Conservation (phyloP, 2,113 vertebrate genomes). For the Phalacrocorax carbo region DNA sequence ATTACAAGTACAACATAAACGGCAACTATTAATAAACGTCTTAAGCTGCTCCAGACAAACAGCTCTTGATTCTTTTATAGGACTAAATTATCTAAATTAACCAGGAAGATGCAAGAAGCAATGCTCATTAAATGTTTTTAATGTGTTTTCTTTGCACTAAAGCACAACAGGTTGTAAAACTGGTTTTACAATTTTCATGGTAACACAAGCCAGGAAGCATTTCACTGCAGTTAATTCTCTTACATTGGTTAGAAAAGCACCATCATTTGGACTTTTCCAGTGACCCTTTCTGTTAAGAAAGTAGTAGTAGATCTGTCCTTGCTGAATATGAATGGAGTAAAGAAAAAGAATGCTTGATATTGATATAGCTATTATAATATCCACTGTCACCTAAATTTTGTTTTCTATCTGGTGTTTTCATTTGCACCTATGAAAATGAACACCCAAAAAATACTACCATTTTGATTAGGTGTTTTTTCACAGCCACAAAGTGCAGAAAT, state of each 20-base stretch:
- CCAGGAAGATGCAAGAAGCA: not conserved
- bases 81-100: not conserved
- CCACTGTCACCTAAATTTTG: not conserved
- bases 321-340: not conserved
- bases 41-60: not conserved
- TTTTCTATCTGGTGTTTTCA: not conserved
- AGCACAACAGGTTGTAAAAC: constrained; percentile 34
- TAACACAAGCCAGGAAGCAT: constrained; percentile 8
- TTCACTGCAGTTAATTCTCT: not conserved
- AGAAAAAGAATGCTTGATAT: not conserved
- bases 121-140: not conserved
- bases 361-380: not conserved
- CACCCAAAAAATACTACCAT: not conserved
- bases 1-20: not conserved
- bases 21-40: not conserved
- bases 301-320: not conserved
- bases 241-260: not conserved
- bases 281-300: not conserved
- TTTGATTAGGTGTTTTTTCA: not conserved
- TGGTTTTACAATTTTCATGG: constrained; percentile 8
- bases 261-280: not conserved
- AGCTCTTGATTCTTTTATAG: not conserved
- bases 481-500: not conserved
- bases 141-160: constrained; percentile 35
- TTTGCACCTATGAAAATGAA: not conserved